Evolutionary conservation across 2,113 vertebrate genomes (phyloP).

Genomic region (Lampris megalopsis): DNA sequence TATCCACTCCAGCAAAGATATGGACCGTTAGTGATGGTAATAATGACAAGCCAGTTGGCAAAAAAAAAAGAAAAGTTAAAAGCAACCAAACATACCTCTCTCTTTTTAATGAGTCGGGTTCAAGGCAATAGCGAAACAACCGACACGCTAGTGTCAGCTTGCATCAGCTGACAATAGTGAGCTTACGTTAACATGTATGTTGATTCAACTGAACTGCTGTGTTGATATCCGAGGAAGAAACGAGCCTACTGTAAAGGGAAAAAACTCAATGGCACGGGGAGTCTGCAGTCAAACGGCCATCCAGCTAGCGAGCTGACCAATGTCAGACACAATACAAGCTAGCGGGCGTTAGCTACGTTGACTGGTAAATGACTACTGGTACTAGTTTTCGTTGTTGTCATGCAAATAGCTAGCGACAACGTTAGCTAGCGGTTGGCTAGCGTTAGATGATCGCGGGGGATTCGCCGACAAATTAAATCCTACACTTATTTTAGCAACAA

Average conservation of each 20-base stretch:
- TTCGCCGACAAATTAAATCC: slow-evolving; percentile 19
- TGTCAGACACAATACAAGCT: slow-evolving; percentile 34
- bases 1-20: slow-evolving; percentile 5
- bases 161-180: slow-evolving; percentile 36
- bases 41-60: slow-evolving; percentile 10
- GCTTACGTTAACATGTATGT: slow-evolving; percentile 35
- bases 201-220: slow-evolving; percentile 52
- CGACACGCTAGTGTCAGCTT: neutral
- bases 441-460: slow-evolving; percentile 60
- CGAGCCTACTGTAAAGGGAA: slow-evolving; percentile 27
- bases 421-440: slow-evolving; percentile 73
- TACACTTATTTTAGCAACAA: slow-evolving; percentile 9
- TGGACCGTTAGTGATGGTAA: slow-evolving; percentile 18
- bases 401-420: slow-evolving; percentile 77
- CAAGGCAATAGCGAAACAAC: neutral
- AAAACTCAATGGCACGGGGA: slow-evolving; percentile 7
- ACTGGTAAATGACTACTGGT: slow-evolving; percentile 71
- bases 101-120: neutral
- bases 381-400: slow-evolving; percentile 82
- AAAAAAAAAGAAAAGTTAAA: neutral
- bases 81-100: neutral
- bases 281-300: slow-evolving; percentile 7
- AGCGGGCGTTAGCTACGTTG: slow-evolving; percentile 59
- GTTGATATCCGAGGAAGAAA: slow-evolving; percentile 28
- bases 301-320: slow-evolving; percentile 9